Percentiles rank a stretch among this genome's conserved stretches.
Conservation (phyloP, 92 coral and sea anemone genomes). For the Umimayanthus kanabou region DNA sequence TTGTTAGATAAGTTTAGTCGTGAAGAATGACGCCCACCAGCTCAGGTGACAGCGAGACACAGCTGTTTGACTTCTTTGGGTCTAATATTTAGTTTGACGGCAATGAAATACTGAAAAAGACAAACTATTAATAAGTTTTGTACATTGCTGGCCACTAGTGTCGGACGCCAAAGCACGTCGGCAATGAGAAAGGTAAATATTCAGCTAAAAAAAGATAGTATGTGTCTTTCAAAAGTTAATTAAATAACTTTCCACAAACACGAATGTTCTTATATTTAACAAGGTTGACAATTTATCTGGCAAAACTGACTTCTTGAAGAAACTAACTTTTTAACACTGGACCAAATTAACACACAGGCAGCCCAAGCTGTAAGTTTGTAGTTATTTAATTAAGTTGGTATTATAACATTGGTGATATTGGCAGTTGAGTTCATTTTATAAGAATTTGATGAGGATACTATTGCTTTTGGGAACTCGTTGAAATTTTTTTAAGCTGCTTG, state of each 20-base stretch:
- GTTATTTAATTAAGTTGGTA: no score
- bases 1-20: neutral
- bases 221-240: neutral
- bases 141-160: neutral
- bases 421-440: no score
- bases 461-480: no score
- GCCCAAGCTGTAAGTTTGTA: no score
- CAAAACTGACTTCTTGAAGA: no score
- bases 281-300: no score
- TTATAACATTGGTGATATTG: no score
- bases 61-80: neutral
- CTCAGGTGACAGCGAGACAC: neutral
- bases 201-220: neutral
- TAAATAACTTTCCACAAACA: neutral
- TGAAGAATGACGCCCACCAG: neutral
- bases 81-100: neutral
- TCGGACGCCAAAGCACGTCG: neutral
- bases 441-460: no score
- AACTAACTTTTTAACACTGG: no score
- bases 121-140: neutral
- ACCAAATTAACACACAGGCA: no score
- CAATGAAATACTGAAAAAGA: neutral
- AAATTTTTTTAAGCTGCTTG: no score
- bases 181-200: no score
- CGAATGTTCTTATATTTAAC: neutral